phyloP scores from a whole-genome alignment of 2,113 vertebrate genomes.

The Hippolais icterina region DNA sequence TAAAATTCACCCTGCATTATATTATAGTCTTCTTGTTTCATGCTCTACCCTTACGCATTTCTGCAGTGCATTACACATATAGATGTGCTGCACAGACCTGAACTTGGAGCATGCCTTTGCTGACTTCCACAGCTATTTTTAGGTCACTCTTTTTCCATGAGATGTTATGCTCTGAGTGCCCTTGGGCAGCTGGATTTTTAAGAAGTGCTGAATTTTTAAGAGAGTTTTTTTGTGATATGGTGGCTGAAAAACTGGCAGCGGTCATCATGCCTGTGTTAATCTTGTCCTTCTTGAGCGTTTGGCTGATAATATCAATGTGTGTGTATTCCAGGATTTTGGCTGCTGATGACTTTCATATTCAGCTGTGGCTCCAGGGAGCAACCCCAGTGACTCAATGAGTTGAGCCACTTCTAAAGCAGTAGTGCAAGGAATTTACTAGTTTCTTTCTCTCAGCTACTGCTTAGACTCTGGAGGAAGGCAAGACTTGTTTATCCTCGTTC shows the following conservation, averaged over 20 bases:
- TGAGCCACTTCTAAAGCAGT: neutral
- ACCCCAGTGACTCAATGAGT: neutral
- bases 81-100: neutral
- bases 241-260: slow-evolving; percentile 12
- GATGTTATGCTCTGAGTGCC: neutral
- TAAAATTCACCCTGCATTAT: neutral
- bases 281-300: neutral
- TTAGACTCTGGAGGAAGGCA: neutral
- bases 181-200: neutral
- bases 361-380: neutral
- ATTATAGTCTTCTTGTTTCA: neutral
- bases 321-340: neutral
- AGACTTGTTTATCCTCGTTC: neutral
- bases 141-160: neutral
- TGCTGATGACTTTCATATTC: neutral
- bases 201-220: neutral
- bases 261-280: neutral
- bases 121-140: neutral
- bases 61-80: neutral
- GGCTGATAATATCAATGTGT: neutral
- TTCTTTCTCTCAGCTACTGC: neutral
- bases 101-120: neutral
- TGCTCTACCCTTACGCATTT: neutral
- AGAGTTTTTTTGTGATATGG: neutral
- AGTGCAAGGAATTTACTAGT: neutral